Base-by-base conservation (phyloP, 2,888 invertebrate species). In the Carabus problematicus region DNA sequence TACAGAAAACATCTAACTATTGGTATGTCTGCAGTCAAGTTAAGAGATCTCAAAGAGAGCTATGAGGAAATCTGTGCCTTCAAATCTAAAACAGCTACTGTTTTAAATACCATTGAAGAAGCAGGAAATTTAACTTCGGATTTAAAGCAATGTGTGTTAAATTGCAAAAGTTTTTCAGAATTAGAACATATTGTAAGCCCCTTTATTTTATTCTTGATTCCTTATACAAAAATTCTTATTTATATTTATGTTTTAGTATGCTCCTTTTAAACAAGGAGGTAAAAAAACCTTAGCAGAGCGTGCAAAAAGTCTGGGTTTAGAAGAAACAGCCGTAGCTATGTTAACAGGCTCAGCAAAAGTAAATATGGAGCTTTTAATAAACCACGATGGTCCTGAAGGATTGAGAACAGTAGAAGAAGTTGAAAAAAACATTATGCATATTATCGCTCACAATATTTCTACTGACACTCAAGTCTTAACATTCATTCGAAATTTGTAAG, bases 381-480 rank as follows among this genome's bases (percentile, higher is more conserved):
- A 1, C 77, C 8, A 45, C 39, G 16, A 19, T 49, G 55, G 78
- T 4, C 82, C 84, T 66, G 85, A 86, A 63, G 85, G 88, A 72
- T 74, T 87, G 73, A 18, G 82, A 83, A 84, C 83, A 8, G 72
- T 85, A 19, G 85, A 86, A 3, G 88, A 90, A 77, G 87, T 95
- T 0, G 85, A 87, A 75, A 84, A 85, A 55, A 92, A 94, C 54
- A 82, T 95, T 6, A 86, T 90, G 63, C 89, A 94, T 78, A 91
- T 95, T 71, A 86, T 95, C 69, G 92, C 94, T 42, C 92, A 95
- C 76, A 84, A 89, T 61, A 90, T 96, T 67, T 88, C 90, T 73
- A 95, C 94, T 77, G 89, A 95, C 79, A 86, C 89, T 70, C 86
- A 87, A 49, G 86, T 92, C 9, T 83, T 95, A 70, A 88, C 90